Conservation (phyloP, 2,797 vertebrate genomes). For the Petrocephalus sullivani region DNA sequence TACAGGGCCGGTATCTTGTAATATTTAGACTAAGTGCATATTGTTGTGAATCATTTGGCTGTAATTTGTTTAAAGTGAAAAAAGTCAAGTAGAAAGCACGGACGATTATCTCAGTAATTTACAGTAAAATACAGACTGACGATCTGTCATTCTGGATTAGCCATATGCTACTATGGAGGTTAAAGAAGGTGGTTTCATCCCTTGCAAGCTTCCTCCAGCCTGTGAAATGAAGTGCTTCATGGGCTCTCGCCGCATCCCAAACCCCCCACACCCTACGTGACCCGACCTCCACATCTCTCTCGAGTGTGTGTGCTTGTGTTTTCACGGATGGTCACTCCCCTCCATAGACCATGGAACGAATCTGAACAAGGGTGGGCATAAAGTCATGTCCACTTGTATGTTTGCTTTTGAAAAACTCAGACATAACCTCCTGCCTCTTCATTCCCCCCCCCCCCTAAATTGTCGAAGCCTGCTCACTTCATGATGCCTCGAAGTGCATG, state of each 20-base stretch:
- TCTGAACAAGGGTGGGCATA: not conserved
- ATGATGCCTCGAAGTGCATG: not conserved
- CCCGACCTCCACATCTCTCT: not conserved
- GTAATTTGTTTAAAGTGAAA: not conserved
- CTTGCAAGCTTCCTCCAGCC: not conserved
- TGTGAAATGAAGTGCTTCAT: not conserved
- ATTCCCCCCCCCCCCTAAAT: not conserved
- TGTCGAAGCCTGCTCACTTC: not conserved
- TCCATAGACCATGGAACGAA: not conserved
- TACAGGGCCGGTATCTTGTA: not conserved
- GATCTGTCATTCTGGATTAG: not conserved
- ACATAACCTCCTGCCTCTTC: not conserved
- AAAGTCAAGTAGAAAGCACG: not conserved
- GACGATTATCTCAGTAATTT: not conserved
- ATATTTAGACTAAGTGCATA: not conserved
- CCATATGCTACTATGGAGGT: not conserved
- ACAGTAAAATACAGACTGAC: not conserved
- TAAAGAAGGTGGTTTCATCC: not conserved
- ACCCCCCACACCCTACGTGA: not conserved
- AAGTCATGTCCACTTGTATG: not conserved
- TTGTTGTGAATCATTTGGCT: not conserved
- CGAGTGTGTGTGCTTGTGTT: not conserved
- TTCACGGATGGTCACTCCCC: not conserved
- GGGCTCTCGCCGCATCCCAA: not conserved
- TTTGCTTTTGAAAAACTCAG: not conserved